Base-by-base conservation (phyloP, 2,888 invertebrate genomes). In the Stenoptilia bipunctidactyla region DNA sequence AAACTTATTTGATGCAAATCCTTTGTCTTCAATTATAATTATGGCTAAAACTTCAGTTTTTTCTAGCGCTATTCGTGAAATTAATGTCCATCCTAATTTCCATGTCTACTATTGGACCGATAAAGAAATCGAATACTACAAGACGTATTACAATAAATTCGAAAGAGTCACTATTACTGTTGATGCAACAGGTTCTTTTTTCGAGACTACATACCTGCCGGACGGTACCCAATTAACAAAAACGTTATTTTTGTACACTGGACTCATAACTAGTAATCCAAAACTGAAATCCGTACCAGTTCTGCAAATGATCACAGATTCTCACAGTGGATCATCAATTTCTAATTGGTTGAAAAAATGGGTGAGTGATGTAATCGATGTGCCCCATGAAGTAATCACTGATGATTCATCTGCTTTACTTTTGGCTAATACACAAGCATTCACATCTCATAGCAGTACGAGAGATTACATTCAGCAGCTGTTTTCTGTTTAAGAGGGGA, bases 151-250 rank as follows among this genome's bases (percentile, higher is more conserved):
- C 15, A 34, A 12, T n/a, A 39, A 39, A 39, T 13, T 39, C 20
- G 20, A 34, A 15, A 36, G 27, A 30, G 40, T 30, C 12, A 40
- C 37, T 25, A 36, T 40, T 10, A 40, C 40, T 15, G 33, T 40
- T 25, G 40, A 40, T 36, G 40, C 40, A 15, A 40, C 40, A 34
- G 40, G 40, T 13, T 40, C 40, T 13, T 36, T 40, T 37, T 39
- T 39, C 36, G 15, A 25, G 4, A 36, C 36, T 15, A 33, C 12
- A 6, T n/a, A n/a, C 4, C 33, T 33, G 10, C 33, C 33, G 12
- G 33, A 33, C 12, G 33, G 33, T n/a, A n/a, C 33, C 8, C 14
- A 13, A 15, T 12, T 15, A 27, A 36, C 40, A 30, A 40, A 37
- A 40, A 36, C 15, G 33, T 36, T 40, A 30, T 40, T 40, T 33